Percentiles rank a stretch among this genome's conserved stretches.
Conservation (phyloP, 53 echinoderm and acorn worm genomes). For the Crossaster papposus region DNA sequence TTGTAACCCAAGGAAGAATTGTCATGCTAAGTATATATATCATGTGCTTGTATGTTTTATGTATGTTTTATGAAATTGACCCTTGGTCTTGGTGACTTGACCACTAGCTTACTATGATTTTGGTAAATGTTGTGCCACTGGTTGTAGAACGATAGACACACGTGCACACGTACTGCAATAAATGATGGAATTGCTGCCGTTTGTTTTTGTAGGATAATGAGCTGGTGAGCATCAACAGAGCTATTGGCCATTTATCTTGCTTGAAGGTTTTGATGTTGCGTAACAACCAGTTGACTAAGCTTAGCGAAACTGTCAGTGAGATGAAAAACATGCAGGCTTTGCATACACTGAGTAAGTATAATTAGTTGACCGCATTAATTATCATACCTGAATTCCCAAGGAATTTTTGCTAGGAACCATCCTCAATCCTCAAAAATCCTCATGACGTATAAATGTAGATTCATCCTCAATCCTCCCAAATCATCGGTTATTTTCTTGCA, state of each 20-base stretch:
- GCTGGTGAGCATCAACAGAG: conserved; percentile 75
- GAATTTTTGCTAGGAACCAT: not conserved
- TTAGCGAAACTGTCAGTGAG: conserved; percentile 82
- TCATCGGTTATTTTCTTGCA: too few species aligned
- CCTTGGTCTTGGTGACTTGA: too few species aligned
- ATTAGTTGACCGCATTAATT: not conserved
- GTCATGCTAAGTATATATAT: too few species aligned
- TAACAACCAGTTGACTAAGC: conserved; percentile 89
- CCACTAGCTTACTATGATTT: too few species aligned
- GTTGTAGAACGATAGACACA: too few species aligned
- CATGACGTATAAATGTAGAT: too few species aligned
- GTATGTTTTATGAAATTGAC: too few species aligned
- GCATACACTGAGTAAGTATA: conserved; percentile 77
- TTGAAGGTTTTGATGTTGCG: conserved; percentile 86
- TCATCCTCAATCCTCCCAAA: too few species aligned
- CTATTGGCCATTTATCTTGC: conserved; percentile 76
- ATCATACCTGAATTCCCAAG: not conserved
- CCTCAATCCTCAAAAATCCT: not conserved
- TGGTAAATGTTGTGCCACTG: too few species aligned
- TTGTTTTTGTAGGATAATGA: conserved; percentile 68
- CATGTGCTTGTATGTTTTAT: too few species aligned
- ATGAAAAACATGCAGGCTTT: conserved; percentile 88
- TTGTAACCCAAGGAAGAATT: too few species aligned
- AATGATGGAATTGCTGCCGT: not conserved
- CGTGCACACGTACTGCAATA: not conserved